Evolutionary conservation across 2,113 vertebrate species (phyloP).

Genomic region (Zapornia atra): DNA sequence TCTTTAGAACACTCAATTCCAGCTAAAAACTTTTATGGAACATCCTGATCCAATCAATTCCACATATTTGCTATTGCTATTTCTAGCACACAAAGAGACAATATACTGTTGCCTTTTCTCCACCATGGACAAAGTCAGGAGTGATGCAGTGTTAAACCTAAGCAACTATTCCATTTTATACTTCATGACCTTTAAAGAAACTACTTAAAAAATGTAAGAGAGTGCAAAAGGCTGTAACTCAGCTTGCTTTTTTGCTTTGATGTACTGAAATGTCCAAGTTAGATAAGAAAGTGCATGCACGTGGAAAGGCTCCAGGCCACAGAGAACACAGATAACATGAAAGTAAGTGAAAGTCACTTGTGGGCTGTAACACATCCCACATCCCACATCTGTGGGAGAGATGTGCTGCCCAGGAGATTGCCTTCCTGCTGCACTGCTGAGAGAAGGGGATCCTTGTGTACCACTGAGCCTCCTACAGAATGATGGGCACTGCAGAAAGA

Average conservation of each 20-base stretch:
- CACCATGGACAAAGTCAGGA: background rate
- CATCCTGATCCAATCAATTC: conserved; percentile 39
- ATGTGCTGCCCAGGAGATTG: fast-evolving
- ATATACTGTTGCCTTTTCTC: background rate
- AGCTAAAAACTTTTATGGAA: background rate
- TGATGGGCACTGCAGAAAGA: background rate
- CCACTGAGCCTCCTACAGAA: background rate
- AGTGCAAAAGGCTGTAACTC: background rate
- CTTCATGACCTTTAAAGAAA: background rate
- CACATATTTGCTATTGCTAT: conserved; percentile 39
- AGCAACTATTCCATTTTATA: background rate
- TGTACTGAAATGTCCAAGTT: background rate
- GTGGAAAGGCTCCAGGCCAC: background rate
- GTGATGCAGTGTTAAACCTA: background rate
- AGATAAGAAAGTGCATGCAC: conserved; percentile 18
- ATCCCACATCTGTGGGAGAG: background rate
- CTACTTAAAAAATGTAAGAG: background rate
- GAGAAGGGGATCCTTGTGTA: background rate
- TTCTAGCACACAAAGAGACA: background rate
- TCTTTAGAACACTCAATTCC: background rate
- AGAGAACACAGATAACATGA: conserved; percentile 32
- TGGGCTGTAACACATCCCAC: background rate
- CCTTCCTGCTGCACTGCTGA: background rate
- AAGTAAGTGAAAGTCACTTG: background rate
- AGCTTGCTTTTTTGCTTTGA: conserved; percentile 6